A percentile compares a stretch with the other conserved stretches of the same genome.
phyloP scores from a whole-genome alignment of 2,888 invertebrate genomes.

The Papilio elwesi region DNA sequence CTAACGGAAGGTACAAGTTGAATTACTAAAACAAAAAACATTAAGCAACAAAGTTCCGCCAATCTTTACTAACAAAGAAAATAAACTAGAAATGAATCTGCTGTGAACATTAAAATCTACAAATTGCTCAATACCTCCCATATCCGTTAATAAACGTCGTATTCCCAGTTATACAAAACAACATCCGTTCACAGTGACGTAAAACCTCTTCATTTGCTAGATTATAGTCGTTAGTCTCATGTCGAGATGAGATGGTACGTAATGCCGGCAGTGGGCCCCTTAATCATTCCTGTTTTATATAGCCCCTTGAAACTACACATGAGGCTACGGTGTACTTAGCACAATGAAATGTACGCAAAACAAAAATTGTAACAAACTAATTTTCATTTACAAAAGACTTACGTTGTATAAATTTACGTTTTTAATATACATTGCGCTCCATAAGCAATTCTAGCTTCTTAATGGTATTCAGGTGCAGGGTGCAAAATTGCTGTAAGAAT shows the following conservation, averaged over 20 bases:
- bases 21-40: too few relatives aligned
- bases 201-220: conserved; percentile 80
- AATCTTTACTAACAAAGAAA: too few relatives aligned
- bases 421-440: too few relatives aligned
- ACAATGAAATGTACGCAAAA: conserved; percentile 53
- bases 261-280: conserved; percentile 59
- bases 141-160: conserved; percentile 17
- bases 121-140: not conserved
- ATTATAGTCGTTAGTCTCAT: conserved; percentile 80
- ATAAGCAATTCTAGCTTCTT: too few relatives aligned
- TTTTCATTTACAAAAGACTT: too few relatives aligned
- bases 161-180: conserved; percentile 14
- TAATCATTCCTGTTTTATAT: conserved; percentile 73
- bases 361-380: too few relatives aligned
- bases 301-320: conserved; percentile 66
- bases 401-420: too few relatives aligned
- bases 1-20: too few relatives aligned
- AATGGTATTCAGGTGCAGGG: too few relatives aligned
- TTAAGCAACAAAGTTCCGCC: too few relatives aligned
- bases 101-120: not conserved
- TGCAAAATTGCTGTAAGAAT: too few relatives aligned
- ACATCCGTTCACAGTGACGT: conserved; percentile 53
- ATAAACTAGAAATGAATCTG: too few relatives aligned
- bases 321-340: conserved; percentile 69
- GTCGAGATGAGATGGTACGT: conserved; percentile 59